Evolutionary conservation across 1,140 invertebrate genomes (phyloP), one percentile per base, ranked within the genome.

Genomic region (Lucilia sericata): DNA sequence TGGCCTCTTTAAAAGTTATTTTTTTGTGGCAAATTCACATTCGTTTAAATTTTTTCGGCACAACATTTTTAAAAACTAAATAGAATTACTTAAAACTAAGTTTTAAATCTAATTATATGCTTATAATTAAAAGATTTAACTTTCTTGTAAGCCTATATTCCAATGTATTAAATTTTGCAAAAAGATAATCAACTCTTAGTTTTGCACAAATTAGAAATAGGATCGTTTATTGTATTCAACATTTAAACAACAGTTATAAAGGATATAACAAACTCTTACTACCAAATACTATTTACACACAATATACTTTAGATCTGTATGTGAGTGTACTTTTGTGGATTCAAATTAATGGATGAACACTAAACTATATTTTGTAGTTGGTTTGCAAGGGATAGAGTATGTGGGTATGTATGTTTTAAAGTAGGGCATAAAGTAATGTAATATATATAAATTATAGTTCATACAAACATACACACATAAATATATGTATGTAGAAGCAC

Each of bases 351-450:
- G 55, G 65, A 5, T 1, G 65, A 55, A 55, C 12, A 55, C 51
- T 55, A 55, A 55, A 55, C 51, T 55, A 55, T 55, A 60, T 60
- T 60, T 60, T 60, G 55, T 60, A 60, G 55, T 60, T 60, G 13
- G 42, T 42, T 2, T 42, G 5, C 5, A 42, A 8, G 42, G 10
- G 42, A 42, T 42, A 10, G 5, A 17, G 14, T 60, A 14, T 60
- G 55, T 60, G 14, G 7, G 14, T 17, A 14, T 60, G 55, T n/a
- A 0, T 42, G 55, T n/a, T 5, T 10, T 0, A 70, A 70, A 70
- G n/a, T 70, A 25, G 19, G 65, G 65, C 65, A 70, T 70, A 70
- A 70, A 70, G 65, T 70, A 70, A 70, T 70, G 65, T 21, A 70
- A 70, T 70, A 70, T 70, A 70, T 70, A 70, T 70, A 70, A 70